Base-by-base conservation (phyloP, 2,113 vertebrate genomes). In the Balaeniceps rex region DNA sequence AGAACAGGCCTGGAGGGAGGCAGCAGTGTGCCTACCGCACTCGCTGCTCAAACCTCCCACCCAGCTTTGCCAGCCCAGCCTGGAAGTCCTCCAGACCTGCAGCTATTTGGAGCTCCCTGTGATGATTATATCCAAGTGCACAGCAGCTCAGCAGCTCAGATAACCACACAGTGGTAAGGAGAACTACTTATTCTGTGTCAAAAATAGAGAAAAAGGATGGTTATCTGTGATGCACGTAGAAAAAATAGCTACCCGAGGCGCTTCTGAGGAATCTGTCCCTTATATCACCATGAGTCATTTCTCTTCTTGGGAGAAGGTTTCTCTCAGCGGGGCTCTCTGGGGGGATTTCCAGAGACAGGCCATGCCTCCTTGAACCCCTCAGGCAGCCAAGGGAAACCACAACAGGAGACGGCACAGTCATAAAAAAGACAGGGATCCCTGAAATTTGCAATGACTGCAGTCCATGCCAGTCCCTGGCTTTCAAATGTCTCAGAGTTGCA, bases 241-340 rank as follows among this genome's bases (percentile, higher is more conserved):
- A 87, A 84, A 77, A 72, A 17, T 0, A 69, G 42, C 31, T 64
- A 16, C 7, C 14, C 0, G 1, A 78, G 10, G 31, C 4, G 3
- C 49, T 78, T 66, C 64, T 54, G 51, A 83, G 52, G 18, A 85
- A 93, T 29, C 36, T 54, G 63, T 34, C 12, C 15, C 21, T 54
- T 40, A 3, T n/a, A 52, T 18, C 36, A 89, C 31, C 36, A 38
- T 33, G 49, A 63, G 28, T 40, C 11, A 68, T 12, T 86, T 36
- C 36, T 81, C 64, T 49, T 78, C 57, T 46, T 55, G 2, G 2
- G 3, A 61, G 19, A 42, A 40, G 11, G 14, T 15, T 52, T 78
- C 40, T 83, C 75, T 24, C 46, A 42, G 71, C 40, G 72, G 34
- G 57, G 22, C 36, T 93, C 65, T 88, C 58, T 5, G 12, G 9